Evolutionary conservation across 2,113 vertebrate species (phyloP).

Genomic region (Natator depressus): DNA sequence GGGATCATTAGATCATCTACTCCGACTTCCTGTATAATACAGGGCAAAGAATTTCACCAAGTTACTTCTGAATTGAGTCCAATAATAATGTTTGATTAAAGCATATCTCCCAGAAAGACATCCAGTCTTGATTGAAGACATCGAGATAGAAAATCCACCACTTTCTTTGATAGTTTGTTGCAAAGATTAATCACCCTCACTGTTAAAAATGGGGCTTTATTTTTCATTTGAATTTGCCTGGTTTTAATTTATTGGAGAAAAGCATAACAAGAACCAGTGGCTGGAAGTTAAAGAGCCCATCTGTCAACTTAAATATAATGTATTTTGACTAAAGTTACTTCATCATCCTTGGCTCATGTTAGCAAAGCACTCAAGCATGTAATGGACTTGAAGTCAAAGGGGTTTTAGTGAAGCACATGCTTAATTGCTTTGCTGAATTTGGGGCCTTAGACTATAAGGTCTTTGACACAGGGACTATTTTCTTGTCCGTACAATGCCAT

Average conservation of each 20-base stretch:
- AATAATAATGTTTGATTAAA: background rate
- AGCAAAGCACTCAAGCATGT: constrained; percentile 4
- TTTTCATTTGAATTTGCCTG: background rate
- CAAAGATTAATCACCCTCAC: background rate
- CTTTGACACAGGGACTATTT: background rate
- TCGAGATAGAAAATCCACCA: background rate
- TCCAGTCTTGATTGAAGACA: background rate
- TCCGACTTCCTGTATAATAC: background rate
- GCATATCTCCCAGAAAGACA: background rate
- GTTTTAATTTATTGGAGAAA: background rate
- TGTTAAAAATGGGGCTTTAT: background rate
- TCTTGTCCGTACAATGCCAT: background rate
- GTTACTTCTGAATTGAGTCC: background rate
- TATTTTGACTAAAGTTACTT: background rate
- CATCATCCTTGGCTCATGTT: background rate
- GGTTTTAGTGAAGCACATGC: constrained; percentile 13
- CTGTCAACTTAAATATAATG: background rate
- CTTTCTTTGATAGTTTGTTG: background rate
- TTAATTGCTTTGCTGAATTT: background rate
- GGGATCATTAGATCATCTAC: background rate
- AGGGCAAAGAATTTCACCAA: background rate
- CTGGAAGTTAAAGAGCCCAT: background rate
- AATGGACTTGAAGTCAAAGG: constrained; percentile 16
- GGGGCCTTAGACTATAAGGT: background rate
- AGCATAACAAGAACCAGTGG: background rate